Percentiles rank a stretch among this genome's conserved stretches.
These are phyloP conservation scores for Alosa alosa DNA, from an alignment of 2,113 vertebrate species.

Conservation along the genomic window DNA sequence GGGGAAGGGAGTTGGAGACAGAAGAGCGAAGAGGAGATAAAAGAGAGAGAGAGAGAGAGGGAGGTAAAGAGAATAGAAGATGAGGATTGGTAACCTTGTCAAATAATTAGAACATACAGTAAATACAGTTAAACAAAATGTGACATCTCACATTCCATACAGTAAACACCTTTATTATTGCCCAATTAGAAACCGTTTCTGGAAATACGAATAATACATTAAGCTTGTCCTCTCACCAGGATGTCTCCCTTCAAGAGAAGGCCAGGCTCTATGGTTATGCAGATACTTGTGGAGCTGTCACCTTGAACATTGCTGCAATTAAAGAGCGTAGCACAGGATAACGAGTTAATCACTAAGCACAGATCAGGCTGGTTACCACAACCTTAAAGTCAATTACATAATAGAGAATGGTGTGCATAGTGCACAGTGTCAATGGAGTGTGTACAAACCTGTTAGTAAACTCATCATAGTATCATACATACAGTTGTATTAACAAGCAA, in stretches of 20 bases:
- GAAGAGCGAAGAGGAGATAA: not conserved
- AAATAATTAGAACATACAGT: not conserved
- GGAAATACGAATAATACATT: not conserved
- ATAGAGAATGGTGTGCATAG: not conserved
- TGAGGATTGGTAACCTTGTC: not conserved
- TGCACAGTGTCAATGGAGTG: not conserved
- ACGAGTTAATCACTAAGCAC: not conserved
- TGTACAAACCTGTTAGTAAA: not conserved
- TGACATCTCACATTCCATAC: not conserved
- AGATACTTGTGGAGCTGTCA: conserved; percentile 95
- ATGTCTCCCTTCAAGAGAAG: conserved; percentile 96
- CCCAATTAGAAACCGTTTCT: not conserved
- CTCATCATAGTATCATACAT: not conserved
- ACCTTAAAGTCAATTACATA: not conserved
- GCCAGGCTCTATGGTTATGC: conserved; percentile 95
- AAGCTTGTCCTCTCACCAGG: conserved; percentile 75
- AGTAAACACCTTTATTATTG: not conserved
- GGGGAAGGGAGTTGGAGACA: not conserved
- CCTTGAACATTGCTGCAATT: conserved; percentile 86
- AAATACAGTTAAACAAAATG: not conserved
- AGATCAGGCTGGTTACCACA: not conserved
- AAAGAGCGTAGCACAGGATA: not conserved
- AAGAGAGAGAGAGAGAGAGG: no score
- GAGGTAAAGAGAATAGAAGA: not conserved
- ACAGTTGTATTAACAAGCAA: no score